Base-by-base conservation (phyloP, 2,113 vertebrate species). In the Cyanoramphus novaezelandiae region DNA sequence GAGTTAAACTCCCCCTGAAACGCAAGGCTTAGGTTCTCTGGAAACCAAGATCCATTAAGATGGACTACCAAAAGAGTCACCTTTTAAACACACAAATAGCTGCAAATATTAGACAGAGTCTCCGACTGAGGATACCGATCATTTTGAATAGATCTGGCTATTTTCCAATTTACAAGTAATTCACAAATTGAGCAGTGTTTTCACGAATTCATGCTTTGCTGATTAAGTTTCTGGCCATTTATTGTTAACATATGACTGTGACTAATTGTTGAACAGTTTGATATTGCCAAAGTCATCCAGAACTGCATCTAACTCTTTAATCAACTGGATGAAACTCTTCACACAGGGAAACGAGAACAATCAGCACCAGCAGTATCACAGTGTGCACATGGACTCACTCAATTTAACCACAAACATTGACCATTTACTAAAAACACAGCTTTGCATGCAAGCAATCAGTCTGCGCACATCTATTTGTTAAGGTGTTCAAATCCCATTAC, bases 371-470 rank as follows among this genome's bases (percentile, higher is more conserved):
- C 47, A 82, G 57, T 1, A 18, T 6, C 69, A 35, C 10, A 28
- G 55, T 1, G 27, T 44, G 49, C 35, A 60, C 37, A 19, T 7
- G 24, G 79, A 50, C 46, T 70, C 31, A 13, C 31, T 74, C 4
- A 1, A 1, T 46, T 63, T 44, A 64, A 63, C 19, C 11, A 31
- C 13, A 68, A 76, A 64, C 57, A 29, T 0, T 0, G 31, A 28
- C 19, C 12, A 19, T 6, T 23, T 16, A 37, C 68, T n/a, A 47
- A 39, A 74, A 37, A 13, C 19, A 46, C 49, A 84, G 28, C 37
- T 72, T 43, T 67, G 37, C 15, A 31, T 8, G 17, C 50, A 82
- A 55, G 49, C 65, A 50, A 49, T 28, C 31, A 24, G 27, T 11
- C 33, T 63, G n/a, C 12, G 47, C 23, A 35, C 15, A 44, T 13